phyloP scores from a whole-genome alignment of 1,140 invertebrate genomes.

The Radopholus similis region DNA sequence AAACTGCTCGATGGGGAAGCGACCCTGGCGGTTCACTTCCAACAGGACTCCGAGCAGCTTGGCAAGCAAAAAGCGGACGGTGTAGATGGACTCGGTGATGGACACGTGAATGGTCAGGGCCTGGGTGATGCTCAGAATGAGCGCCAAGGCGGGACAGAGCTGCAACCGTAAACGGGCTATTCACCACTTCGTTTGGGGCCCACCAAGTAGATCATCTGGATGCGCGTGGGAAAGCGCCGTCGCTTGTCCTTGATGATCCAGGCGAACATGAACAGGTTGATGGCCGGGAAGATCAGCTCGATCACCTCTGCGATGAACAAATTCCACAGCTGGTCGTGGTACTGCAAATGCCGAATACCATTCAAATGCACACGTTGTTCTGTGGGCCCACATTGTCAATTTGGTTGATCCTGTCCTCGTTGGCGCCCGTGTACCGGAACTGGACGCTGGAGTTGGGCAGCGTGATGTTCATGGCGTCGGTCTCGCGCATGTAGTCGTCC shows the following conservation, averaged over 20 bases:
- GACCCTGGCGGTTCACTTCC: constrained; percentile 39
- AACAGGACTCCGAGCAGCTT: constrained; percentile 37
- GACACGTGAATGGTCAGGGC: constrained; percentile 46
- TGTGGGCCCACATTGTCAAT: constrained; percentile 39
- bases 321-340: constrained; percentile 52
- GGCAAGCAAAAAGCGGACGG: constrained; percentile 48
- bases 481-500: constrained; percentile 46
- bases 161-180: constrained; percentile 15
- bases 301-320: constrained; percentile 49
- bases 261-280: constrained; percentile 49
- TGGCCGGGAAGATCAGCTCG: constrained; percentile 42
- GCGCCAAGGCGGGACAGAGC: constrained; percentile 43
- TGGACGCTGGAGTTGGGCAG: constrained; percentile 37
- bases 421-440: constrained; percentile 41
- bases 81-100: constrained; percentile 48
- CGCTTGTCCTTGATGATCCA: constrained; percentile 47
- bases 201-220: constrained; percentile 53
- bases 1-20: constrained; percentile 47
- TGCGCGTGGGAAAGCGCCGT: constrained; percentile 18
- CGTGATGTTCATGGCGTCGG: constrained; percentile 42
- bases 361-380: background rate
- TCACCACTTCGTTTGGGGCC: background rate
- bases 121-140: constrained; percentile 42
- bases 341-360: constrained; percentile 29
- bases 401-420: constrained; percentile 43